Conservation (phyloP, 2,888 invertebrate species). For the Sinopyrophorus schimmeli region DNA sequence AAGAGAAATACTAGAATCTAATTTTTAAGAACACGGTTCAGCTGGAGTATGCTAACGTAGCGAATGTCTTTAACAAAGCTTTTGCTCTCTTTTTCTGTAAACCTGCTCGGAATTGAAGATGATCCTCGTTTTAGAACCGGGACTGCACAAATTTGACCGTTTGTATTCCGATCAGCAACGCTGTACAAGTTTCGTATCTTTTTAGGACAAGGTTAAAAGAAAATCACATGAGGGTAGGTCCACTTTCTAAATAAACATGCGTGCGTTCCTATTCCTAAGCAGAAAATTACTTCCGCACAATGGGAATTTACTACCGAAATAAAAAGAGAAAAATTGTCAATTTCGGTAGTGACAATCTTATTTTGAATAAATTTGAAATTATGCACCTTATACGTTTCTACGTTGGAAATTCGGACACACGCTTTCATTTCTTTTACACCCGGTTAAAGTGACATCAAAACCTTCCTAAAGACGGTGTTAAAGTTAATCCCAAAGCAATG, state of each 20-base stretch:
- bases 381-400: conserved; percentile 22
- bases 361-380: conserved; percentile 14
- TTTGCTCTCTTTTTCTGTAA: conserved; percentile 31
- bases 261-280: conserved; percentile 27
- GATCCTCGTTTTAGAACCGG: conserved; percentile 40
- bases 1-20: too few relatives aligned
- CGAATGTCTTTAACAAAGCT: conserved; percentile 42
- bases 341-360: conserved; percentile 2
- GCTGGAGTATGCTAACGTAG: conserved; percentile 40
- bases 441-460: conserved; percentile 35
- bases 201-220: conserved; percentile 38
- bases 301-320: conserved; percentile 14
- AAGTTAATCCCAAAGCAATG: conserved; percentile 38
- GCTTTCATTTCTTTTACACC: conserved; percentile 29
- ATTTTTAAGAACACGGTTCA: conserved; percentile 41
- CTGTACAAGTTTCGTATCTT: conserved; percentile 52
- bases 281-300: conserved; percentile 21
- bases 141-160: conserved; percentile 49
- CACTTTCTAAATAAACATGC: conserved; percentile 29
- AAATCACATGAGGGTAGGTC: conserved; percentile 28
- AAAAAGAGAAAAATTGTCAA: conserved; percentile 13
- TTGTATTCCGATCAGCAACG: conserved; percentile 51
- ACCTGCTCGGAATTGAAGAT: conserved; percentile 43
- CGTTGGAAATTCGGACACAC: conserved; percentile 30
- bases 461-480: conserved; percentile 35